Evolutionary conservation across 2,888 invertebrate species (phyloP).

Genomic region (Alentia gelatinosa): DNA sequence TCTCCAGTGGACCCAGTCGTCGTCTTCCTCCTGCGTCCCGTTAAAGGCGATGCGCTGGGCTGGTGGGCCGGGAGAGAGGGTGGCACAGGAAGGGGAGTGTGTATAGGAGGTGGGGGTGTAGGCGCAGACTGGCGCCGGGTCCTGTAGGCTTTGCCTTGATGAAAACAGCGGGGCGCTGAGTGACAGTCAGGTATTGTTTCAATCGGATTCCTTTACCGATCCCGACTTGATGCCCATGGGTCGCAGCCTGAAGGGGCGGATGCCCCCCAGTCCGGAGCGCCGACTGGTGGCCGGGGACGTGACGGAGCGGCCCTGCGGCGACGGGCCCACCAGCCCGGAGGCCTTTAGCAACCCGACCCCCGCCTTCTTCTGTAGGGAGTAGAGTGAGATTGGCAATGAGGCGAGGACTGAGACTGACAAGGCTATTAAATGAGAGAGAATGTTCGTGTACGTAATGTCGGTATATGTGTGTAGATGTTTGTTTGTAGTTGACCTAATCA

Average conservation of each 20-base stretch:
- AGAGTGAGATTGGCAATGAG: not conserved
- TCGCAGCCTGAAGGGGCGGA: constrained; percentile 23
- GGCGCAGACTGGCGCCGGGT: not conserved
- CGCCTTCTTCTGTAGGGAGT: constrained; percentile 52
- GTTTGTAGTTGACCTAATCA: too few relatives aligned
- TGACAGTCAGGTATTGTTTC: constrained; percentile 44
- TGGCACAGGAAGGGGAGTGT: not conserved
- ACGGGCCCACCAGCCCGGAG: constrained; percentile 25
- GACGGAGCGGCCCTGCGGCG: not conserved
- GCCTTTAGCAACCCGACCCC: constrained; percentile 49
- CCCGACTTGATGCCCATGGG: constrained; percentile 41
- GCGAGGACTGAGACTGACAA: not conserved
- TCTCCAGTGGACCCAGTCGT: not conserved
- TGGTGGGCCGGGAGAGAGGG: not conserved
- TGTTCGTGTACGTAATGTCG: too few relatives aligned
- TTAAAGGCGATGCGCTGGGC: not conserved
- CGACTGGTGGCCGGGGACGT: constrained; percentile 8
- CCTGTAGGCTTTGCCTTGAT: constrained; percentile 12
- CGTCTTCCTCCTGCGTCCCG: not conserved
- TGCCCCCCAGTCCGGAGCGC: not conserved
- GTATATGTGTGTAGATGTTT: too few relatives aligned
- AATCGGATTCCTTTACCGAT: constrained; percentile 48
- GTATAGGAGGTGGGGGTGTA: not conserved
- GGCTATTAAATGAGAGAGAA: not conserved
- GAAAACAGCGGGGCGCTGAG: not conserved